Evolutionary conservation across 2,888 invertebrate genomes (phyloP).

Genomic region (Mycalesis mineus): DNA sequence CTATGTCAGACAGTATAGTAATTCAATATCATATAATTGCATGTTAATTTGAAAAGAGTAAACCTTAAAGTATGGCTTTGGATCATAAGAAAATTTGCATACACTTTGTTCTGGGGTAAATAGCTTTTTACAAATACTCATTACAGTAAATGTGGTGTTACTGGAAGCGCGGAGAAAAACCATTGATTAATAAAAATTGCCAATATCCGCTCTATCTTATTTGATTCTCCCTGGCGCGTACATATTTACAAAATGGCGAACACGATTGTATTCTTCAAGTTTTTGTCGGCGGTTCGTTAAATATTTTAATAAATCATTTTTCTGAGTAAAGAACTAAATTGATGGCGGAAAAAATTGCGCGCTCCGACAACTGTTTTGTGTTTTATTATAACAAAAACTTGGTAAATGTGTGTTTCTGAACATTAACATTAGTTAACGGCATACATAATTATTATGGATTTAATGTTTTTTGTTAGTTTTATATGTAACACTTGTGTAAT

Average conservation of each 20-base stretch:
- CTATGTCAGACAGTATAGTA: too few relatives aligned
- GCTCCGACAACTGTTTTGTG: not conserved
- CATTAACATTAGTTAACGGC: not conserved
- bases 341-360: conserved; percentile 16
- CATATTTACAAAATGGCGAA: conserved; percentile 5
- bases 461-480: too few relatives aligned
- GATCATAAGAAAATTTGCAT: too few relatives aligned
- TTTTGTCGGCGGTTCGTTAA: conserved; percentile 23
- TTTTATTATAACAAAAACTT: conserved; percentile 4
- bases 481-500: too few relatives aligned
- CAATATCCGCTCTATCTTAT: not conserved
- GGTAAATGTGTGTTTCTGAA: conserved; percentile 2
- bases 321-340: conserved; percentile 24
- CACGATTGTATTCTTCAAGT: conserved; percentile 10
- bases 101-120: too few relatives aligned
- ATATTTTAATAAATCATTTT: conserved; percentile 24
- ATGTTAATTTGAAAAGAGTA: too few relatives aligned
- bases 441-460: not conserved
- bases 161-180: too few relatives aligned
- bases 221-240: not conserved
- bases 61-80: too few relatives aligned
- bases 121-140: too few relatives aligned
- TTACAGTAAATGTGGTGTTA: too few relatives aligned
- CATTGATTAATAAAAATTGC: too few relatives aligned
- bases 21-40: too few relatives aligned